Percentiles rank a stretch among this genome's conserved stretches.
These are phyloP conservation scores for Laticauda colubrina DNA, from an alignment of 2,113 vertebrate genomes.

Conservation along the genomic window DNA sequence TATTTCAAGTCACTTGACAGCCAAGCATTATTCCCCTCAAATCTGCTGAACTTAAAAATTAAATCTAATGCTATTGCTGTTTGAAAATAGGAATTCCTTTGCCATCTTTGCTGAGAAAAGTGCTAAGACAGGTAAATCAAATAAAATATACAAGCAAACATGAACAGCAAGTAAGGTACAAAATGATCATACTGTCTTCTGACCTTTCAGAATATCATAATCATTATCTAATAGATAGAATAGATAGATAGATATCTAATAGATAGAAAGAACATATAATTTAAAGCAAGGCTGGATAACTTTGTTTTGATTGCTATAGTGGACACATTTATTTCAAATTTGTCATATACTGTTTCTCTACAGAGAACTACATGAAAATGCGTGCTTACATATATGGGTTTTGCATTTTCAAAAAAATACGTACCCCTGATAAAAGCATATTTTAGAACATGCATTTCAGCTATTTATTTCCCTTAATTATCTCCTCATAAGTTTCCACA, in stretches of 20 bases:
- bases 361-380: not conserved
- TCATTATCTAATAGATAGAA: not conserved
- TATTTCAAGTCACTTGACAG: slow-evolving; percentile 8
- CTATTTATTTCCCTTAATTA: not conserved
- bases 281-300: not conserved
- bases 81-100: not conserved
- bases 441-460: not conserved
- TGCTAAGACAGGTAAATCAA: not conserved
- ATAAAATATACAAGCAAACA: not conserved
- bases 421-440: not conserved
- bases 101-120: not conserved
- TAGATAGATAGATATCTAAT: too few species aligned
- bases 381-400: not conserved
- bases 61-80: slow-evolving; percentile 14
- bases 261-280: not conserved
- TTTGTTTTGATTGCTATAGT: not conserved
- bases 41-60: slow-evolving; percentile 28
- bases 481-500: not conserved
- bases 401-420: not conserved
- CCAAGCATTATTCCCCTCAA: not conserved
- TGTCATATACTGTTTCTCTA: not conserved
- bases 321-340: not conserved
- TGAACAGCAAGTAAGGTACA: not conserved
- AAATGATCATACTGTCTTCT: not conserved
- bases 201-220: not conserved